Conservation (phyloP, 2,888 invertebrate genomes). For the Dusona sp. region DNA sequence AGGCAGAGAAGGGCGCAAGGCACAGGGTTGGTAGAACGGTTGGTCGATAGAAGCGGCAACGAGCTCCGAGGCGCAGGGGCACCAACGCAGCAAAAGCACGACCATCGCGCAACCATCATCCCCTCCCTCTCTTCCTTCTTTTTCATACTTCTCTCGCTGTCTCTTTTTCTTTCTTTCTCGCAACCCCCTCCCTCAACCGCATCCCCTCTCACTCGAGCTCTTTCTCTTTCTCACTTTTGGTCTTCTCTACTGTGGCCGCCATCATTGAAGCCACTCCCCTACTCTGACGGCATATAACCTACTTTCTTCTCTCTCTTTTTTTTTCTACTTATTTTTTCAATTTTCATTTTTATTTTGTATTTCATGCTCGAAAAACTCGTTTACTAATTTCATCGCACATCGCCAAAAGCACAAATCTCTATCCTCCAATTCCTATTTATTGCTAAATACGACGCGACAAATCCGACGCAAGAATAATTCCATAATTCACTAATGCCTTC, state of each 20-base stretch:
- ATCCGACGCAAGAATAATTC: not conserved
- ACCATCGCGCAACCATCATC: constrained; percentile 44
- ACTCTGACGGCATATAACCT: constrained; percentile 66
- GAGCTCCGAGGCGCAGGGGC: constrained; percentile 65
- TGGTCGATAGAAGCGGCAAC: constrained; percentile 74
- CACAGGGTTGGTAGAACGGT: constrained; percentile 71
- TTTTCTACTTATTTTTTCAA: constrained; percentile 19
- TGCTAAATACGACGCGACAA: not conserved
- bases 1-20: constrained; percentile 68
- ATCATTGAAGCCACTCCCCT: constrained; percentile 65
- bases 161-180: constrained; percentile 20
- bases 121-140: constrained; percentile 40
- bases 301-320: constrained; percentile 56
- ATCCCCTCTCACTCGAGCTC: constrained; percentile 7
- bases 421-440: not conserved
- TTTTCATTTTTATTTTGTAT: constrained; percentile 14
- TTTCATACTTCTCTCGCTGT: constrained; percentile 8
- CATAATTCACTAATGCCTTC: not conserved
- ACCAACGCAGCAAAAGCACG: constrained; percentile 51
- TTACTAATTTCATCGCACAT: constrained; percentile 46
- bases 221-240: constrained; percentile 54
- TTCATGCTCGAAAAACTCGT: constrained; percentile 50
- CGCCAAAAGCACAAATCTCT: constrained; percentile 25
- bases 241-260: constrained; percentile 53
- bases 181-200: not conserved